Evolutionary conservation across 2,888 invertebrate species (phyloP).

Genomic region (Tenthredo distinguenda): DNA sequence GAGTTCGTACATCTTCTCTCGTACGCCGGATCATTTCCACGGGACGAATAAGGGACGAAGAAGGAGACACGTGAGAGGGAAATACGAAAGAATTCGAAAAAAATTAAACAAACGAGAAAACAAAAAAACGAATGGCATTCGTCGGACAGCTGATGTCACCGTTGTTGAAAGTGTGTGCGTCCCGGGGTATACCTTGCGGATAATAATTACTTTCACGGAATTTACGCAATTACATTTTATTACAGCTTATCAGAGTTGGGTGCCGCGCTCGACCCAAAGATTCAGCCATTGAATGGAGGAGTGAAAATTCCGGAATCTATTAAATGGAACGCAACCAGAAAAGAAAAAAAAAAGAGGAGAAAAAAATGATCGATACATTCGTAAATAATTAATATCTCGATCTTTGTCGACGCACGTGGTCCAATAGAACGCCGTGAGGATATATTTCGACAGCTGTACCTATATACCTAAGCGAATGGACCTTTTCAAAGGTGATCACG

Average conservation of each 20-base stretch:
- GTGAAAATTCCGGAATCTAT: slow-evolving; percentile 3
- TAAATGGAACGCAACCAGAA: neutral
- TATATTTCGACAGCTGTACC: neutral
- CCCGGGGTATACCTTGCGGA: neutral
- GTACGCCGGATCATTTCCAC: neutral
- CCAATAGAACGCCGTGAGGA: neutral
- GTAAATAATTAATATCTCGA: neutral
- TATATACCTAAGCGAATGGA: neutral
- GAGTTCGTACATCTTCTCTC: slow-evolving; percentile 27
- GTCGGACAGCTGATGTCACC: neutral
- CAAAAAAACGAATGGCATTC: neutral
- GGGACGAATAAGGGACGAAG: neutral
- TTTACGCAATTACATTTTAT: slow-evolving; percentile 40
- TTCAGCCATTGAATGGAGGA: neutral
- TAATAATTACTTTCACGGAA: slow-evolving; percentile 35
- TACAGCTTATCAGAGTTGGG: neutral
- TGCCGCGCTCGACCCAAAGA: neutral
- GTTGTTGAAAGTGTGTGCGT: neutral
- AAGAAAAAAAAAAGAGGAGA: neutral
- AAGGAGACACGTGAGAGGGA: neutral
- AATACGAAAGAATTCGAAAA: slow-evolving; percentile 5
- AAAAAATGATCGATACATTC: neutral
- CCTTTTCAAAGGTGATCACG: neutral
- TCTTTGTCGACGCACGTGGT: neutral
- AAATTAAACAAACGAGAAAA: neutral